Conservation (phyloP, 2,888 invertebrate genomes). For the Automeris io region DNA sequence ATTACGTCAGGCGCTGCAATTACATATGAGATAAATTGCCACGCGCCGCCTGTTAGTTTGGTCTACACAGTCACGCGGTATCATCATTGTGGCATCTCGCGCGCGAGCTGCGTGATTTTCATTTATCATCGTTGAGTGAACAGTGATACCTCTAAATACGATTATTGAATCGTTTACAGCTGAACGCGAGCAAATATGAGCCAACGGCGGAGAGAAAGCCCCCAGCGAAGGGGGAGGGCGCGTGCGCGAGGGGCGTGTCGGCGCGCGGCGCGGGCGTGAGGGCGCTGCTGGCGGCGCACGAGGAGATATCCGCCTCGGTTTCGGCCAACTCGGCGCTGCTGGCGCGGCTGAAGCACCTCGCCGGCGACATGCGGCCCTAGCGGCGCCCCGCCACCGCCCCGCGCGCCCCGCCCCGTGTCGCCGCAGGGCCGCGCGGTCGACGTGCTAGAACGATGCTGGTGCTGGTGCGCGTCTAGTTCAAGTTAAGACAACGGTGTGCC, state of each 20-base stretch:
- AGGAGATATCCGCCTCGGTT: conserved; percentile 33
- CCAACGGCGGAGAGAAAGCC: conserved; percentile 1
- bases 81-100: too few relatives aligned
- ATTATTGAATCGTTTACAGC: conserved; percentile 1
- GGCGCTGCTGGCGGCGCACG: conserved; percentile 47
- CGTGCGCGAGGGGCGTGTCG: conserved; percentile 14
- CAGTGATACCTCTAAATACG: neutral
- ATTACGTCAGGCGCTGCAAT: too few relatives aligned
- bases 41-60: too few relatives aligned
- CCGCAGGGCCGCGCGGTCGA: neutral
- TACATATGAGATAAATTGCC: too few relatives aligned
- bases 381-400: conserved; percentile 6
- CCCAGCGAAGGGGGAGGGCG: conserved; percentile 7
- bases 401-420: neutral
- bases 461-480: neutral
- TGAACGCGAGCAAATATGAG: conserved; percentile 7
- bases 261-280: conserved; percentile 41
- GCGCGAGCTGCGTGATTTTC: too few relatives aligned
- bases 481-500: too few relatives aligned
- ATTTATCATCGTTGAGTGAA: neutral
- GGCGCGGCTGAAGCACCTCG: conserved; percentile 17
- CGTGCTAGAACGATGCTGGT: neutral
- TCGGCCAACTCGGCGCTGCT: conserved; percentile 39
- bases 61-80: too few relatives aligned
- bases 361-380: conserved; percentile 23